phyloP scores from a whole-genome alignment of 2,797 vertebrate genomes.

The Emys orbicularis region DNA sequence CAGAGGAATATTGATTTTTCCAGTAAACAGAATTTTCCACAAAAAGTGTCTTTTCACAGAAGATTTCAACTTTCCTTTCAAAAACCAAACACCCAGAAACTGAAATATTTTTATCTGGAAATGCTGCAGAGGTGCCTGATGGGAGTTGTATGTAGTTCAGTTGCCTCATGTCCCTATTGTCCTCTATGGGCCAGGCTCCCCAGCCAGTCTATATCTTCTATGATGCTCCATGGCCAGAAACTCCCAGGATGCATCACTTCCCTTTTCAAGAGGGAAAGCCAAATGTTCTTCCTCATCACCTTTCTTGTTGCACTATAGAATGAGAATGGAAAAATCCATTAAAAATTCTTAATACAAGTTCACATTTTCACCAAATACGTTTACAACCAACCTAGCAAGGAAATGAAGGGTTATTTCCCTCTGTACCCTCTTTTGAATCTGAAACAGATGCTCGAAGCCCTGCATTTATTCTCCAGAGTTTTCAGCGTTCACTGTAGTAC shows the following conservation, averaged over 20 bases:
- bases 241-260: background rate
- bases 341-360: background rate
- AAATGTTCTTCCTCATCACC: background rate
- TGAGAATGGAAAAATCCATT: background rate
- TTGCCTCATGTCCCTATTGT: background rate
- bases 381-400: slow-evolving; percentile 36
- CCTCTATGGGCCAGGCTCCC: background rate
- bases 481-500: background rate
- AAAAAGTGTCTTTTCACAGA: background rate
- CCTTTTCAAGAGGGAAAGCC: background rate
- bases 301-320: background rate
- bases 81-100: background rate
- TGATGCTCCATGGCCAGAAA: background rate
- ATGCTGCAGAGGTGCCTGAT: background rate
- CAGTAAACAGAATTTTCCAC: background rate
- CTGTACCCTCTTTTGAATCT: slow-evolving; percentile 38
- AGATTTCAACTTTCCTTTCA: background rate
- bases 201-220: background rate
- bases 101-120: background rate
- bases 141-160: background rate
- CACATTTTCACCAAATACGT: slow-evolving; percentile 22
- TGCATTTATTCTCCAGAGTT: slow-evolving; percentile 43
- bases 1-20: slow-evolving; percentile 1
- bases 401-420: slow-evolving; percentile 2
- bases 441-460: background rate